These are phyloP conservation scores for Drosophila equinoxialis DNA, from an alignment of 1,140 invertebrate species.

Conservation along the genomic window DNA sequence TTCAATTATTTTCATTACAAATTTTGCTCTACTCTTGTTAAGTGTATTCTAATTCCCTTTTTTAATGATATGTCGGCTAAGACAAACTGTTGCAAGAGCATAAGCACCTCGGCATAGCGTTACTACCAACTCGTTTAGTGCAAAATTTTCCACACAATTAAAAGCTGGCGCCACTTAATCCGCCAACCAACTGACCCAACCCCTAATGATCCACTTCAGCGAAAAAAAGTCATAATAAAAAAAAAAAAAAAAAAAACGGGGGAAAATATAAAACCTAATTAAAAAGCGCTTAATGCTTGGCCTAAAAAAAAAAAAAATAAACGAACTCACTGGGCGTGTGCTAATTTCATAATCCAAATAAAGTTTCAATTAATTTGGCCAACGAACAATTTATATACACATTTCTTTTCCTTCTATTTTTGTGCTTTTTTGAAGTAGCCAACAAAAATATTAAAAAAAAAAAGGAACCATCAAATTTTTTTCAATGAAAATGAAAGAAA, in stretches of 20 bases:
- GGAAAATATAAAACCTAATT: slow-evolving; percentile 62
- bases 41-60: too few species aligned
- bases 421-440: slow-evolving; percentile 15
- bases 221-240: slow-evolving; percentile 8
- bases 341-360: slow-evolving; percentile 78
- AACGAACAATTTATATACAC: slow-evolving; percentile 43
- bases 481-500: slow-evolving; percentile 38
- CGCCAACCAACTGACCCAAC: slow-evolving; percentile 6
- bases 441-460: background rate
- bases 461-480: background rate
- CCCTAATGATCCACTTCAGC: slow-evolving; percentile 51
- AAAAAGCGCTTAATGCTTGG: slow-evolving; percentile 68
- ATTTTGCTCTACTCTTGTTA: too few species aligned
- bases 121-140: background rate
- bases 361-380: slow-evolving; percentile 75
- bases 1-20: too few species aligned
- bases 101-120: background rate
- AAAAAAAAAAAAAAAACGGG: slow-evolving; percentile 13
- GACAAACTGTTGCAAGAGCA: background rate
- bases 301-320: slow-evolving; percentile 18
- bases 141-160: slow-evolving; percentile 65
- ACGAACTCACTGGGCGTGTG: slow-evolving; percentile 55
- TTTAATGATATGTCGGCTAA: too few species aligned
- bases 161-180: slow-evolving; percentile 62
- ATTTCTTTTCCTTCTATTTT: slow-evolving; percentile 13